Evolutionary conservation across 2,888 invertebrate genomes (phyloP).

Genomic region (Cactoblastis cactorum): DNA sequence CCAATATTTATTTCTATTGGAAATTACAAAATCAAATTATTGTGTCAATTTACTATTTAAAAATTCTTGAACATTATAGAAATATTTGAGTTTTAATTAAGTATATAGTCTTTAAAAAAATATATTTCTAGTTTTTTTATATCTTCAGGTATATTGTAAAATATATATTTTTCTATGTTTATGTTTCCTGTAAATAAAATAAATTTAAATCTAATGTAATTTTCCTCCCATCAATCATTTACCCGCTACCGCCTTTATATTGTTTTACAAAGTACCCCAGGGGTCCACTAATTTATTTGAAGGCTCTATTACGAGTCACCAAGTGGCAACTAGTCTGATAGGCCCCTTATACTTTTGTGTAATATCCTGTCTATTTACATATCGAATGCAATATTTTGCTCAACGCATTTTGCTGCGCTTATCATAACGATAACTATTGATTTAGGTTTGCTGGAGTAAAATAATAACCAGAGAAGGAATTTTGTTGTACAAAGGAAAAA

Average conservation of each 20-base stretch:
- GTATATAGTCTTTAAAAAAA: too few relatives aligned
- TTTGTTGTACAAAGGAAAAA: background rate
- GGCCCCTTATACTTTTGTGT: slow-evolving; percentile 37
- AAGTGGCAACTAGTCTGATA: slow-evolving; percentile 32
- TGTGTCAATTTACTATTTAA: too few relatives aligned
- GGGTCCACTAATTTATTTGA: slow-evolving; percentile 63
- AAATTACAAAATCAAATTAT: too few relatives aligned
- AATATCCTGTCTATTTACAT: slow-evolving; percentile 38
- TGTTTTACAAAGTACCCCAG: slow-evolving; percentile 37
- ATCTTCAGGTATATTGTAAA: too few relatives aligned
- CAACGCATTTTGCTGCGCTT: background rate
- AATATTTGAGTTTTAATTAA: too few relatives aligned
- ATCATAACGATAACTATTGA: background rate
- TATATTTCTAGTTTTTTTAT: too few relatives aligned
- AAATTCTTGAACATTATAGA: too few relatives aligned
- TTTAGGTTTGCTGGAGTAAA: too few relatives aligned
- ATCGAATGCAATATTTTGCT: slow-evolving; percentile 19
- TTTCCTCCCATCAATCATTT: slow-evolving; percentile 1
- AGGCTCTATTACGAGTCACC: slow-evolving; percentile 50
- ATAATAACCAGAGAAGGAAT: background rate
- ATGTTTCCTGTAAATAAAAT: background rate
- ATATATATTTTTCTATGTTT: too few relatives aligned
- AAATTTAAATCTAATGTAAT: background rate
- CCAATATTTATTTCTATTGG: too few relatives aligned
- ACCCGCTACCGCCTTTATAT: slow-evolving; percentile 21